Base-by-base conservation (phyloP, 2,113 vertebrate species). In the Protobothrops mucrosquamatus region DNA sequence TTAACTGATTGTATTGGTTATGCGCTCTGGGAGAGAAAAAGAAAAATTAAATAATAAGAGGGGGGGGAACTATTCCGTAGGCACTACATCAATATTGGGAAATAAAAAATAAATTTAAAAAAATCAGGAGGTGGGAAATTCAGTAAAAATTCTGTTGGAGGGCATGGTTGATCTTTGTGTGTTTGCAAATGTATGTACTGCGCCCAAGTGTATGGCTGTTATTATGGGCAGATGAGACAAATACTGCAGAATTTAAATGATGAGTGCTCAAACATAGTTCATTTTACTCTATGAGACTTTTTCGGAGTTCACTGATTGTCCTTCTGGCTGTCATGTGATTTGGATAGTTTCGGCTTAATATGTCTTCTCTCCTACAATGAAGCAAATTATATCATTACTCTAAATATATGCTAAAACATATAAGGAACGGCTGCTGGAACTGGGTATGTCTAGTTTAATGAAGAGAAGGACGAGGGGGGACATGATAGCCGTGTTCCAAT, bases 21-120 rank as follows among this genome's bases (percentile, higher is more conserved):
- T 93, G 96, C 93, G 55, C 94, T 96, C 92, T 69, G 46, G 46
- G 46, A 9, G 24, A 48, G 29, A 20, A 52, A 91, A 93, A 94
- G 93, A 97, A 93, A 96, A 96, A 97, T 96, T 95, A 97, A 97
- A 95, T 95, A 95, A 96, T 92, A 92, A 95, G 91, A 86, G 56
- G 56, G 20, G 20, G 23, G 59, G 3, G 89, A 94, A 91, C 69
- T 94, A 88, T 96, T 96, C 95, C 88, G 88, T 0, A 3, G 94
- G 91, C 85, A 74, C 29, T 51, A 69, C 46, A 94, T 95, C 90
- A 92, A 69, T 90, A 91, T 92, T 93, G 94, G 46, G 51, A 52
- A 51, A 24, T 24, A 85, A 43, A n/a, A 85, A 15, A 85, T 8
- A 14, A 87, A 87, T 93, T 93, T 93, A 92, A 57, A 4, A 92